Base-by-base conservation (phyloP, 2,797 vertebrate genomes). In the Cephalopachus bancanus region DNA sequence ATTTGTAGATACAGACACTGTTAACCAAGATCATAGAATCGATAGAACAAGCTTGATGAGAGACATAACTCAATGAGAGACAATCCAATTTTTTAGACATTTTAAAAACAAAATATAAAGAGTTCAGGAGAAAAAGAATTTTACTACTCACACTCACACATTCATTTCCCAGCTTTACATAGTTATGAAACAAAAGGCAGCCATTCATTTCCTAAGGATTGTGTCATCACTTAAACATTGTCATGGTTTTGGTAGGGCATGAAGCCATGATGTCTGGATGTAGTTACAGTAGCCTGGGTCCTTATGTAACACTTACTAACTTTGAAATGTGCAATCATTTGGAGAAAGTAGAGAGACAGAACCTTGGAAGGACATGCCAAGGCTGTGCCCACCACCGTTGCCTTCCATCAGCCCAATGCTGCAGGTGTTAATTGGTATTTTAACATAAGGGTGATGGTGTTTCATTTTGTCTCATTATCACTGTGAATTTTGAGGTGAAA, bases 401-500 rank as follows among this genome's bases (percentile, higher is more conserved):
- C 37, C 8, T 8, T 17, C 59, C 1, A 12, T 59, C 64, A 78
- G 28, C 53, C 71, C 53, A 2, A 0, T 1, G 14, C 24, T 17
- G 9, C 19, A 81, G 33, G 5, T 30, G 5, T 65, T 81, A 24
- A 59, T 49, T 57, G 64, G 0, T 15, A 20, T 22, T 44, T 30
- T 33, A 57, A 59, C 76, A 22, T 71, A 33, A 28, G 10, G 53
- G 28, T 14, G 1, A 69, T 33, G 20, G 8, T 30, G 33, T 87
- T 91, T 71, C 44, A 64, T 75, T 71, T 74, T 60, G 71, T 51
- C 55, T 69, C 53, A 28, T 84, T 76, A 80, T 60, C 60, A 30
- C 33, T 76, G 7, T 76, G 64, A 89, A 28, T 88, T 93, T 88
- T 74, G 30, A 91, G 10, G 69, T 83, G 20, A 90, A 74, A 84